Evolutionary conservation across 1,140 invertebrate genomes (phyloP), one percentile per base, ranked within the genome.

Genomic region (Monochamus saltuarius): DNA sequence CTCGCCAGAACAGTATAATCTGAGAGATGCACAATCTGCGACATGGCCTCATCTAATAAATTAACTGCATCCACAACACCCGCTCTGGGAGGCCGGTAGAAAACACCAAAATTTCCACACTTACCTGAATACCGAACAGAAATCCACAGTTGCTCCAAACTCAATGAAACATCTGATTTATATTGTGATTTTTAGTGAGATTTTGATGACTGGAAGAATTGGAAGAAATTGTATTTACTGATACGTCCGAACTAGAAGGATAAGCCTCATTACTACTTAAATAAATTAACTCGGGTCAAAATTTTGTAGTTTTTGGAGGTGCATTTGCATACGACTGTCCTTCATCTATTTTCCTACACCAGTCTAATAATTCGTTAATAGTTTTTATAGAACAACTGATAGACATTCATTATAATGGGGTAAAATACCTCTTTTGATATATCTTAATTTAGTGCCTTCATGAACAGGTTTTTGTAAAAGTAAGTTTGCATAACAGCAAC

Each of bases 401-500:
- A 46, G 1, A 10, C 46, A 10, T 14, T 57, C 50, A 52, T 57
- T 50, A 16, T 46, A 58, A 29, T n/a, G 17, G 34, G 36, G 50
- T 35, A 35, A 52, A 4, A 36, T 6, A 38, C 22, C n/a, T 34
- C 34, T 52, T 46, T 14, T 46, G 16, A 52, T 52, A 13, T 16
- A 37, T 52, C 34, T 52, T 29, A 52, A 52, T 52, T 52, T 52
- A 35, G 29, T 52, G n/a, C 8, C 16, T 35, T 55, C 51, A 19
- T n/a, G n/a, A 10, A 59, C 37, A n/a, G 51, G 43, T n/a, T 35
- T 22, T 34, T 34, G 2, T 34, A 74, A 45, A 73, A 73, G 16
- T 69, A 39, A 11, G 65, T 65, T 19, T 36, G 11, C 69, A 74
- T 70, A 8, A 73, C 62, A 1, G 73, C 59, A 11, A 74, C 29